Conservation (phyloP, 64 coral and sea anemone genomes). For the Stylophora pistillata region DNA sequence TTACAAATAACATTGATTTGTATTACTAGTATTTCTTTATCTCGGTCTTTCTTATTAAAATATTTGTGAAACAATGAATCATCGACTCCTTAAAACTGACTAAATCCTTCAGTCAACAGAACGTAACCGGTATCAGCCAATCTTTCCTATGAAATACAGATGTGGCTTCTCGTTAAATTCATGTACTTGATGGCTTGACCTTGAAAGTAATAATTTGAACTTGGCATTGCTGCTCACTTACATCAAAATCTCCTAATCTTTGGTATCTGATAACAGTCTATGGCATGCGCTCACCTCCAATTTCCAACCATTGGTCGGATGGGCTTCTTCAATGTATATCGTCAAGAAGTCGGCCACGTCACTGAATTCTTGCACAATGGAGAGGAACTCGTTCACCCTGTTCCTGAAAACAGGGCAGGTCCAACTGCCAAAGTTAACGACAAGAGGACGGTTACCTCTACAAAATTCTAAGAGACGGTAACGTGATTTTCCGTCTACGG, state of each 20-base stretch:
- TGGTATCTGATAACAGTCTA: background rate
- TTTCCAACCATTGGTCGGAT: slow-evolving; percentile 74
- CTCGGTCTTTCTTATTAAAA: background rate
- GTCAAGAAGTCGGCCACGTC: slow-evolving; percentile 74
- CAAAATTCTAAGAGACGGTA: slow-evolving; percentile 49
- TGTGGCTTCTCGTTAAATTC: background rate
- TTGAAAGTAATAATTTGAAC: background rate
- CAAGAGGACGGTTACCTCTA: slow-evolving; percentile 44
- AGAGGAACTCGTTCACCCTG: slow-evolving; percentile 44
- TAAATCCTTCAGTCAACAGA: too few relatives aligned
- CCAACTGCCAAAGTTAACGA: slow-evolving; percentile 84
- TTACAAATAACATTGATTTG: too few relatives aligned
- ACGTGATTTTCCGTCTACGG: slow-evolving; percentile 50
- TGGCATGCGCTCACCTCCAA: slow-evolving; percentile 49
- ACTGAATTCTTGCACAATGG: slow-evolving; percentile 58
- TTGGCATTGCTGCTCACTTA: background rate
- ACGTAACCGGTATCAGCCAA: too few relatives aligned
- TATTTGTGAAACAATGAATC: background rate
- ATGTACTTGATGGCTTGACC: background rate
- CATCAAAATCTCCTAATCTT: background rate
- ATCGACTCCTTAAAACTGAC: background rate
- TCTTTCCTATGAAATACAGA: background rate
- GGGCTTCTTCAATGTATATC: slow-evolving; percentile 81
- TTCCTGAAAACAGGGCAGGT: slow-evolving; percentile 80
- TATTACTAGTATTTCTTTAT: too few relatives aligned